phyloP scores from a whole-genome alignment of 2,888 invertebrate species.

The Dynastes maya region DNA sequence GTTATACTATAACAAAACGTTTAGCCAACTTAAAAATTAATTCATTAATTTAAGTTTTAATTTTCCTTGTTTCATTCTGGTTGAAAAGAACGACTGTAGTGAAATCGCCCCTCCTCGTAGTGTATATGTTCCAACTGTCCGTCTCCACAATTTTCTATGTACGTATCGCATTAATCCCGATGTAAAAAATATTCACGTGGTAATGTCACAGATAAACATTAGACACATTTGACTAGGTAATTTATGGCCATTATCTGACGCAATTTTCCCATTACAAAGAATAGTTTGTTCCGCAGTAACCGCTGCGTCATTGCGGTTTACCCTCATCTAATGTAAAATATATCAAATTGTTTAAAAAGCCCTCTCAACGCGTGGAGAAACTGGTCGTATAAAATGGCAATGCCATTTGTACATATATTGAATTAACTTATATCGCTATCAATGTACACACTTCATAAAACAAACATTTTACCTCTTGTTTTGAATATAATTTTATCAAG shows the following conservation, averaged over 20 bases:
- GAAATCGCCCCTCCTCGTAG: too few relatives aligned
- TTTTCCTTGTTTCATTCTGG: too few relatives aligned
- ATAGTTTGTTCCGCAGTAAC: not conserved
- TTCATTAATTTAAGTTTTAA: too few relatives aligned
- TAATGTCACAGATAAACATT: not conserved
- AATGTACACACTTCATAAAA: slow-evolving; percentile 23
- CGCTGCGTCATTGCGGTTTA: slow-evolving; percentile 34
- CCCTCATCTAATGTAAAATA: slow-evolving; percentile 36
- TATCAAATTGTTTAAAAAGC: slow-evolving; percentile 33
- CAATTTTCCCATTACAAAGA: not conserved
- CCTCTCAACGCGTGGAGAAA: not conserved
- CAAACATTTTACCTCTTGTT: slow-evolving; percentile 15
- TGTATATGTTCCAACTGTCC: not conserved
- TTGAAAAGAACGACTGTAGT: too few relatives aligned
- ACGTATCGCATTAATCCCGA: too few relatives aligned
- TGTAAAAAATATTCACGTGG: not conserved
- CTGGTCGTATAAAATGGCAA: not conserved
- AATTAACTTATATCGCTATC: slow-evolving; percentile 28
- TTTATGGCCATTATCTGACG: slow-evolving; percentile 10
- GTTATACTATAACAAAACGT: too few relatives aligned
- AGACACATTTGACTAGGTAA: not conserved
- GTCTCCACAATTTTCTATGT: too few relatives aligned
- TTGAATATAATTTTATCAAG: not conserved
- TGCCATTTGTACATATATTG: not conserved
- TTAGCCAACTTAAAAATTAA: too few relatives aligned